These are phyloP conservation scores for Pasiphila rectangulata DNA, from an alignment of 2,888 invertebrate genomes.

Conservation along the genomic window DNA sequence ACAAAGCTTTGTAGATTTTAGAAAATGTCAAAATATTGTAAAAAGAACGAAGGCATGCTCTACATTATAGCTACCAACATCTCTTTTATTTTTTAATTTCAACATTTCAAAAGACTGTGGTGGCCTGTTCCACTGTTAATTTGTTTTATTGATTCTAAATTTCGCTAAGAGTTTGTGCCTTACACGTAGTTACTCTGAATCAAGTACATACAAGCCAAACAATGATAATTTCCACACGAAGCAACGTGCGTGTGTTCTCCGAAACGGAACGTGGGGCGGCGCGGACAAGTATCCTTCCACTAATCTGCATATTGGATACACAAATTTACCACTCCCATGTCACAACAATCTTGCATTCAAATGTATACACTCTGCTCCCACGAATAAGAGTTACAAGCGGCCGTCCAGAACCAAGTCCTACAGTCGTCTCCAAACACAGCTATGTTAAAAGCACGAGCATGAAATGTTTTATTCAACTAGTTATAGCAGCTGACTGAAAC, in stretches of 20 bases:
- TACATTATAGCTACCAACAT: too few relatives aligned
- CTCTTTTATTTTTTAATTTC: too few relatives aligned
- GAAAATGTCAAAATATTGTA: conserved; percentile 5
- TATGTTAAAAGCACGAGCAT: conserved; percentile 32
- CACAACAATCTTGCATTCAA: conserved; percentile 30
- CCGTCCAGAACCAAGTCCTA: conserved; percentile 10
- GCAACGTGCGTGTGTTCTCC: conserved; percentile 50
- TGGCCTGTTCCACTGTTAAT: background rate
- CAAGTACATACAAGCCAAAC: conserved; percentile 53
- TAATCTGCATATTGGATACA: conserved; percentile 71
- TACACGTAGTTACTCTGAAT: conserved; percentile 24
- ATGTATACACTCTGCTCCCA: conserved; percentile 33
- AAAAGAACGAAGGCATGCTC: background rate
- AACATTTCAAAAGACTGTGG: too few relatives aligned
- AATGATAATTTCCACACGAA: conserved; percentile 64
- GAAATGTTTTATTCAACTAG: conserved; percentile 32
- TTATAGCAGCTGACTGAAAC: conserved; percentile 33
- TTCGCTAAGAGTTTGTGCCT: conserved; percentile 23
- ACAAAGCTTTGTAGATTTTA: conserved; percentile 15
- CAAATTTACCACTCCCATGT: conserved; percentile 44
- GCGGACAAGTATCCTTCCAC: conserved; percentile 64
- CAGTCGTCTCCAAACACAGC: conserved; percentile 23
- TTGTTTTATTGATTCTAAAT: background rate
- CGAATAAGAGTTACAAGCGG: conserved; percentile 30
- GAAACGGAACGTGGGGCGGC: conserved; percentile 59